Evolutionary conservation across 2,113 vertebrate species (phyloP), one percentile per base, ranked within the genome.

Genomic region (Tricholaema leucomelas): DNA sequence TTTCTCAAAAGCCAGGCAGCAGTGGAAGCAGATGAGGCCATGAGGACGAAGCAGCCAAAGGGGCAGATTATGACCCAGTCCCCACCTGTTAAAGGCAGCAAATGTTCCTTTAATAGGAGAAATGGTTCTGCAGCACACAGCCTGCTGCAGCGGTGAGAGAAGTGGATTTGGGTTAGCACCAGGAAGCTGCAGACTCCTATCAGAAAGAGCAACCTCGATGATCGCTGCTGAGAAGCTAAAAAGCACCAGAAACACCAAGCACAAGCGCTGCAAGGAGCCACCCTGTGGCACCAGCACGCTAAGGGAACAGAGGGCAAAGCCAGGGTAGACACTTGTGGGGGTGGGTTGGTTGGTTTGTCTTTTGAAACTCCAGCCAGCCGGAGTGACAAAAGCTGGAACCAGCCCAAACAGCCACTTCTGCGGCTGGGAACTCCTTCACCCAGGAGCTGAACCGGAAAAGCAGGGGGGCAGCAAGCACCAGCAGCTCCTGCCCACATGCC

Each of bases 251-350:
- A 95, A 64, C 31, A 69, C 46, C 63, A 72, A 95, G 67, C 31
- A 69, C 46, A 66, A 72, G 83, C 69, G 95, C 95, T 95, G 27
- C 90, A 91, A 94, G 82, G 95, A 95, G 95, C 95, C 95, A 95
- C 95, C 95, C 94, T 95, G 95, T 95, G 94, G 93, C 94, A 96
- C 85, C 94, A 96, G 80, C 82, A 88, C 65, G 93, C 58, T 92
- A 93, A 92, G 25, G 67, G 95, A 95, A 56, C 52, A 74, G 84
- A 86, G 95, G 89, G 72, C 78, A 63, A 72, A 72, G 40, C 61
- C 87, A 72, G 81, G 81, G 67, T 36, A 92, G 48, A 11, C 20
- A 42, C 42, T 85, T 46, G 38, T 88, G 83, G 67, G 73, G 72
- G 70, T 61, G 52, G 33, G 10, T 50, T n/a, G 30, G 72, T 30